These are phyloP conservation scores for Phalacrocorax brasilianus DNA, from an alignment of 2,113 vertebrate genomes.

Conservation along the genomic window DNA sequence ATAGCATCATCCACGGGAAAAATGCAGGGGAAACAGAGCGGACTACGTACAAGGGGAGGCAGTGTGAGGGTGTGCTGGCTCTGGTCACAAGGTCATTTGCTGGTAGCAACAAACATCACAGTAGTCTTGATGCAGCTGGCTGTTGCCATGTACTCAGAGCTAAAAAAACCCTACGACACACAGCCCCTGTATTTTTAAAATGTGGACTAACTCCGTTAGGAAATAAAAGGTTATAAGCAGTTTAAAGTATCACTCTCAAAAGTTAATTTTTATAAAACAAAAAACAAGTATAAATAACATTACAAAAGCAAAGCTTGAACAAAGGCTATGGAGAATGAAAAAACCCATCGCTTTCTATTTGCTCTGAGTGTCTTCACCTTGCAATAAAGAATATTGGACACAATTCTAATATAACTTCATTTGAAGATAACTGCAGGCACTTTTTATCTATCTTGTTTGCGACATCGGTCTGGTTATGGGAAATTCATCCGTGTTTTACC, in stretches of 20 bases:
- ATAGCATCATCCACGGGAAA: neutral
- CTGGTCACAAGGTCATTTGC: neutral
- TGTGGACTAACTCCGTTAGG: neutral
- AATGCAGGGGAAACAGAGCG: neutral
- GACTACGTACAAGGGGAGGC: neutral
- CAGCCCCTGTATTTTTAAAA: neutral
- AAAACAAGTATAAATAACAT: slow-evolving; percentile 9
- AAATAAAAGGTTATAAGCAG: neutral
- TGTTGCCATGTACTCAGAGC: neutral
- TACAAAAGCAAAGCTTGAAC: neutral
- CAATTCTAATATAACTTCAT: slow-evolving; percentile 71
- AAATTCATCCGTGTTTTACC: slow-evolving; percentile 62
- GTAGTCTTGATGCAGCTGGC: neutral
- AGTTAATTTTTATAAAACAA: neutral
- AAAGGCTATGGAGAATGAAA: neutral
- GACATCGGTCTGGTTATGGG: slow-evolving; percentile 33
- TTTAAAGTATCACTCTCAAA: neutral
- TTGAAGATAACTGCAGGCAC: slow-evolving; percentile 61
- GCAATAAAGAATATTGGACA: slow-evolving; percentile 61
- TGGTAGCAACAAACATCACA: neutral
- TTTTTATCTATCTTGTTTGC: slow-evolving; percentile 37
- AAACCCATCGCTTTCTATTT: slow-evolving; percentile 37
- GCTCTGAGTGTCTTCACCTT: slow-evolving; percentile 38
- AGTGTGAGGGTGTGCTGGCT: fast-evolving
- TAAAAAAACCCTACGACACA: neutral